These are phyloP conservation scores for Cephus pygmeus DNA, from an alignment of 2,888 invertebrate species.

Conservation along the genomic window DNA sequence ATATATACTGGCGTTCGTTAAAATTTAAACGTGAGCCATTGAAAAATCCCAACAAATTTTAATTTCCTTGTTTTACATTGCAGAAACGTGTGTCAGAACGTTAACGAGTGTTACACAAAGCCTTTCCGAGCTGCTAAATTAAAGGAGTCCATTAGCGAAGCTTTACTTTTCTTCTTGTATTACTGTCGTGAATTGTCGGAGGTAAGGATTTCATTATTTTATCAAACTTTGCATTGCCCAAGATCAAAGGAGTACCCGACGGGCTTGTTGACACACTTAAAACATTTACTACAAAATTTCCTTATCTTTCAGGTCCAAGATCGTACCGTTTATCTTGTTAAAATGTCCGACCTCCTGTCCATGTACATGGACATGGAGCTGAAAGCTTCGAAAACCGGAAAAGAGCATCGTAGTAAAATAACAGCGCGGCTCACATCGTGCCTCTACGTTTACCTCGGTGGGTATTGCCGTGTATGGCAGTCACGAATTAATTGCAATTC, in stretches of 20 bases:
- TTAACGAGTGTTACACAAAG: constrained; percentile 60
- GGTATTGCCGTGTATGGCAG: background rate
- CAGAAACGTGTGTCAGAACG: constrained; percentile 62
- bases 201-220: constrained; percentile 42
- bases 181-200: constrained; percentile 60
- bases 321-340: constrained; percentile 58
- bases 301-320: constrained; percentile 53
- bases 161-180: constrained; percentile 62
- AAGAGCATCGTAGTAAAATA: constrained; percentile 51
- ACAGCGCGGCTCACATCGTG: constrained; percentile 55
- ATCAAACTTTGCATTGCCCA: background rate
- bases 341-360: constrained; percentile 65
- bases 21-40: background rate
- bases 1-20: background rate
- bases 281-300: constrained; percentile 6
- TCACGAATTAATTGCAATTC: background rate
- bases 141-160: constrained; percentile 61
- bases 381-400: constrained; percentile 57
- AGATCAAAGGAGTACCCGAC: background rate
- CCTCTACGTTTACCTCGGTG: constrained; percentile 59
- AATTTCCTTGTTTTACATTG: constrained; percentile 29
- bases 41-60: background rate
- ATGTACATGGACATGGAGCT: constrained; percentile 66
- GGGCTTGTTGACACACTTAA: constrained; percentile 18
- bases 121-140: constrained; percentile 61